Conservation (phyloP, 37 sponge, comb jelly and placozoan species). For the Cladorhizidae sp. region DNA sequence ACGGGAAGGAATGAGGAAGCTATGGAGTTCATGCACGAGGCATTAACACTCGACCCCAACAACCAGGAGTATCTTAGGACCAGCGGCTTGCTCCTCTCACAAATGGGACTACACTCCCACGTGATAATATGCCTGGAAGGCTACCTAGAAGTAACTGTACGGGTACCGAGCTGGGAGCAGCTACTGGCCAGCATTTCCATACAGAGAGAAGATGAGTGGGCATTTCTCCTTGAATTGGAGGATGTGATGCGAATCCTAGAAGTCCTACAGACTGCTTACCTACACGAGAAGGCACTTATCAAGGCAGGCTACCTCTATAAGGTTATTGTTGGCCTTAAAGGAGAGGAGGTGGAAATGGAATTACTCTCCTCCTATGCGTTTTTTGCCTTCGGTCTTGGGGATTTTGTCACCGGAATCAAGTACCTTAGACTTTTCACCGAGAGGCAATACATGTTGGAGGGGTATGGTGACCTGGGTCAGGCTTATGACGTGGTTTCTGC, state of each 20-base stretch:
- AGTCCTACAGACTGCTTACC: slow-evolving; percentile 61
- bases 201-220: slow-evolving; percentile 76
- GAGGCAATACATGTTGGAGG: slow-evolving; percentile 52
- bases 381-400: slow-evolving; percentile 83
- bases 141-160: slow-evolving; percentile 59
- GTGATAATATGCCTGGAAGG: slow-evolving; percentile 56
- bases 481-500: slow-evolving; percentile 81
- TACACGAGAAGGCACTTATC: slow-evolving; percentile 33
- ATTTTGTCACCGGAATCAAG: slow-evolving; percentile 60
- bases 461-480: slow-evolving; percentile 55
- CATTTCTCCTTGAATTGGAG: slow-evolving; percentile 57
- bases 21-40: slow-evolving; percentile 59
- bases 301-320: slow-evolving; percentile 80
- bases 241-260: slow-evolving; percentile 48
- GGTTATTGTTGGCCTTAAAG: slow-evolving; percentile 68
- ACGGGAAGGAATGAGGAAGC: slow-evolving; percentile 66
- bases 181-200: slow-evolving; percentile 60
- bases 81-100: slow-evolving; percentile 29
- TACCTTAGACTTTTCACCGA: slow-evolving; percentile 61
- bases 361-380: slow-evolving; percentile 43
- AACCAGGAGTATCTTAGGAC: slow-evolving; percentile 47
- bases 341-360: slow-evolving; percentile 7
- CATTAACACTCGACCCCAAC: slow-evolving; percentile 41
- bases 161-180: slow-evolving; percentile 47
- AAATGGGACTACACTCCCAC: slow-evolving; percentile 21